These are phyloP conservation scores for Stenodema calcarata DNA, from an alignment of 2,888 invertebrate genomes.

Conservation along the genomic window DNA sequence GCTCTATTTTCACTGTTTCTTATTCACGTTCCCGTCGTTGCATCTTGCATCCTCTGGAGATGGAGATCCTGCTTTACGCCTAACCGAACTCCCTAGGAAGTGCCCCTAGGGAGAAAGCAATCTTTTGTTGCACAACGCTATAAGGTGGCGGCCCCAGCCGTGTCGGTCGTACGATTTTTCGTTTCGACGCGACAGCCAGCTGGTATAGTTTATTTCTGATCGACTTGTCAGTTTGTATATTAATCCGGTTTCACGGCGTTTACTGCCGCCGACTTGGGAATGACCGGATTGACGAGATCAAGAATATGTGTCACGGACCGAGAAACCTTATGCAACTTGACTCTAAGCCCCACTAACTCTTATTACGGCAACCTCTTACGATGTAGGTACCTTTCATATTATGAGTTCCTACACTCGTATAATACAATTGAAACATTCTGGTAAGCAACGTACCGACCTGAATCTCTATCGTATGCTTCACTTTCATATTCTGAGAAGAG, in stretches of 20 bases:
- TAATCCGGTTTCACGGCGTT: neutral
- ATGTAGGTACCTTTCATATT: neutral
- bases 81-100: neutral
- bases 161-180: neutral
- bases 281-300: neutral
- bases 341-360: neutral
- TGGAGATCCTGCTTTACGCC: neutral
- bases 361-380: neutral
- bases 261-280: neutral
- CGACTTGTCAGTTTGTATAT: neutral
- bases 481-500: too few species aligned
- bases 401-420: too few species aligned
- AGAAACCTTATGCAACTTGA: neutral
- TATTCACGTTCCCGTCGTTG: too few species aligned
- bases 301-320: neutral
- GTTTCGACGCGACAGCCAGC: neutral
- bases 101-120: slow-evolving; percentile 17
- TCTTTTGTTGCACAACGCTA: slow-evolving; percentile 26
- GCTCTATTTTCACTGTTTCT: too few species aligned
- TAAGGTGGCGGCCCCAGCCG: neutral
- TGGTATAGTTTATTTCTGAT: neutral
- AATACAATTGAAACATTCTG: too few species aligned
- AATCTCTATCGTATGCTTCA: too few species aligned
- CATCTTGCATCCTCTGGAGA: too few species aligned
- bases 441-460: too few species aligned